Evolutionary conservation across 92 coral and sea anemone genomes (phyloP).

Genomic region (Pocillopora grandis): DNA sequence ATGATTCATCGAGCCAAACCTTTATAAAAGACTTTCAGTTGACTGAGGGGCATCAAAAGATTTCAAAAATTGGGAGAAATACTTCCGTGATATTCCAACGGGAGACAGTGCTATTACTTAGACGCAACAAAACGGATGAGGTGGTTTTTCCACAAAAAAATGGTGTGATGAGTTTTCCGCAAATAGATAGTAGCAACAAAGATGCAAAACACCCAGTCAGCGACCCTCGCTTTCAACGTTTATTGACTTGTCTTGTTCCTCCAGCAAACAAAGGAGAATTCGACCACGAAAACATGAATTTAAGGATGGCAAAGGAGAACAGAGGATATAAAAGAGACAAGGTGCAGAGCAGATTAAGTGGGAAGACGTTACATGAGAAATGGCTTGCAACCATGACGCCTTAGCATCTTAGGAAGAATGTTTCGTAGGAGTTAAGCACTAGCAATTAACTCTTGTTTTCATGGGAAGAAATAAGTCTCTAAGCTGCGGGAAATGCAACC

Average conservation of each 20-base stretch:
- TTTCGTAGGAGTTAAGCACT: neutral
- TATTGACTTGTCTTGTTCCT: slow-evolving; percentile 22
- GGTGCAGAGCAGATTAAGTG: neutral
- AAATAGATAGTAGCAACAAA: neutral
- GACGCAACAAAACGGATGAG: neutral
- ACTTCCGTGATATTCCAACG: neutral
- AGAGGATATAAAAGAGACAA: neutral
- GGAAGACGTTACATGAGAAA: slow-evolving; percentile 20
- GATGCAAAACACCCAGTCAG: neutral
- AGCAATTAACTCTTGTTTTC: neutral
- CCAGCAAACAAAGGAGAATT: neutral
- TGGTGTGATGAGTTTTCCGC: slow-evolving; percentile 1
- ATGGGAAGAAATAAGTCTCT: neutral
- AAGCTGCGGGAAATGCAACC: neutral
- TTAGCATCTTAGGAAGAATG: neutral
- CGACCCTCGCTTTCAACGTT: slow-evolving; percentile 35
- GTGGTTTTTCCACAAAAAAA: neutral
- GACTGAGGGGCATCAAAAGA: neutral
- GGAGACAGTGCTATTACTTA: neutral
- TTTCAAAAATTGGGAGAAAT: neutral
- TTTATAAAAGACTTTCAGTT: neutral
- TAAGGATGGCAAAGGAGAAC: neutral
- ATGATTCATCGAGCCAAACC: neutral
- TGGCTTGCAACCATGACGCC: slow-evolving; percentile 14
- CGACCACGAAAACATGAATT: too few species aligned